Conservation (phyloP, 2,113 vertebrate genomes). For the Actenoides hombroni region DNA sequence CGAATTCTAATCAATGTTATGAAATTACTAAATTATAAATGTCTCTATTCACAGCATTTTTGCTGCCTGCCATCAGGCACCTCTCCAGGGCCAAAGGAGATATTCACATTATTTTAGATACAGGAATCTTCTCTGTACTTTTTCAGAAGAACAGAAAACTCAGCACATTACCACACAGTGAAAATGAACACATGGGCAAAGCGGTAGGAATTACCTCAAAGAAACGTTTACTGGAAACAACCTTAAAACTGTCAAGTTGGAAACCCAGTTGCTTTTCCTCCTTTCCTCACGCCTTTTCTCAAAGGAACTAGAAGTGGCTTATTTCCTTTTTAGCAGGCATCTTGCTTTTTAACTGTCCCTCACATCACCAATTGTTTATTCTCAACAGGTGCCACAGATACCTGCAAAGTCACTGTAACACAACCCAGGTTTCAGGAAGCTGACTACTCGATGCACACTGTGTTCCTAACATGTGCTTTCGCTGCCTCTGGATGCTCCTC, state of each 20-base stretch:
- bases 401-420: slow-evolving; percentile 53
- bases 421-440: slow-evolving; percentile 57
- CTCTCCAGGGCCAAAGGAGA: background rate
- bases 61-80: background rate
- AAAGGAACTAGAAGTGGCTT: background rate
- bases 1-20: background rate
- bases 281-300: background rate
- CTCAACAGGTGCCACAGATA: slow-evolving; percentile 29
- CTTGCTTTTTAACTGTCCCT: background rate
- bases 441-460: background rate
- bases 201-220: background rate
- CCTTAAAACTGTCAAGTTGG: background rate
- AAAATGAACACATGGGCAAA: background rate
- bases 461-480: slow-evolving; percentile 60
- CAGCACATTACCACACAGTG: background rate
- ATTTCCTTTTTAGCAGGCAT: background rate
- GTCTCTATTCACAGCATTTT: background rate
- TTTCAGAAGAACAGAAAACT: background rate
- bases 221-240: background rate
- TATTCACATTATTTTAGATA: background rate
- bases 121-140: background rate
- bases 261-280: background rate
- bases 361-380: background rate
- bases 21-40: background rate
- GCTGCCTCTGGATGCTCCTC: slow-evolving; percentile 3